Evolutionary conservation across 2,113 vertebrate species (phyloP).

Genomic region (Alethe diademata): DNA sequence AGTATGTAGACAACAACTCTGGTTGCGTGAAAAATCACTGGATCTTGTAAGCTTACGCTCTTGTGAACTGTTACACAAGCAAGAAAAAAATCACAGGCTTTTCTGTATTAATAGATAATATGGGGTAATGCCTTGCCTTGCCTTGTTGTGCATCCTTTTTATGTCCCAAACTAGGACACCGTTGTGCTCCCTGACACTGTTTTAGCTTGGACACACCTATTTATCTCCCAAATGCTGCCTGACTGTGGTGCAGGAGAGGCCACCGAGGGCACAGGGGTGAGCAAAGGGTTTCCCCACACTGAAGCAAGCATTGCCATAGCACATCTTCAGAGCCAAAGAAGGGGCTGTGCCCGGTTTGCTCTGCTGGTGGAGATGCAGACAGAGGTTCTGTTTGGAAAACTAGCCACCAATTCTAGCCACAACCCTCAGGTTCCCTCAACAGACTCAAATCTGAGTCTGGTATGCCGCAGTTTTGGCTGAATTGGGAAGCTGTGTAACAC

Average conservation of each 20-base stretch:
- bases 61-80: background rate
- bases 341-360: background rate
- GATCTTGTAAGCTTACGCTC: background rate
- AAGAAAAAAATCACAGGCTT: background rate
- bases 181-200: background rate
- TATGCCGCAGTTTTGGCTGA: background rate
- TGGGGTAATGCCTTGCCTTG: background rate
- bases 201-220: background rate
- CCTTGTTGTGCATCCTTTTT: background rate
- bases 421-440: background rate
- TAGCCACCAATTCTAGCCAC: background rate
- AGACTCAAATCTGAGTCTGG: too few relatives aligned
- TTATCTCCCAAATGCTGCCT: background rate
- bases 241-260: background rate
- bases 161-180: too few relatives aligned
- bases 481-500: background rate
- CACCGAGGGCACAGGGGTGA: rapidly evolving
- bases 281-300: background rate
- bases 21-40: background rate
- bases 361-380: background rate
- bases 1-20: background rate
- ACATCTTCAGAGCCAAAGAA: background rate
- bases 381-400: background rate
- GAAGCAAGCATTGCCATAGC: background rate
- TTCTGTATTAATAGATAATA: background rate